Evolutionary conservation across 2,888 invertebrate genomes (phyloP), one percentile per base, ranked within the genome.

Genomic region (Atherix ibis): DNA sequence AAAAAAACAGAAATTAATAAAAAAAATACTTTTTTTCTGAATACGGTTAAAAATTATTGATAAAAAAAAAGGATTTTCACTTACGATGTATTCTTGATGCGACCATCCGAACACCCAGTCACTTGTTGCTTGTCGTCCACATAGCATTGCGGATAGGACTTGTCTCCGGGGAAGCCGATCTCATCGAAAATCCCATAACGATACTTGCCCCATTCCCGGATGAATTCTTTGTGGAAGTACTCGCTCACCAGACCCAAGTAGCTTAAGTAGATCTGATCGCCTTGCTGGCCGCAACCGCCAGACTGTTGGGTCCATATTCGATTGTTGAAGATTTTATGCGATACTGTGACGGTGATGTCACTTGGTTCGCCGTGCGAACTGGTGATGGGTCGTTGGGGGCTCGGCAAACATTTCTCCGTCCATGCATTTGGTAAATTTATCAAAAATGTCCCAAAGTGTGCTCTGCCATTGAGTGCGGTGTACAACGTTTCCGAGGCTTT

Each of bases 181-280:
- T 76, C 76, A 44, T 75, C 74, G 51, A 74, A 76, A 4, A 76
- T 67, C 3, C 76, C 76, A 56, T 74, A 77, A 2, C 75, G 66
- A 47, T 71, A 73, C 56, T 71, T 74, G 4, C 71, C 69, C 65
- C 73, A 76, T 46, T 76, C 70, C 45, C 68, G 68, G 1, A 72
- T 64, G 22, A 76, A 47, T 9, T 64, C 54, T 33, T 67, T 62
- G 22, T 59, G 59, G 51, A 49, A 26, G 31, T 26, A 31, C 4
- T 12, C 27, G n/a, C 4, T 31, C 2, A 18, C 3, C 26, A 69
- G 50, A n/a, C 52, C 47, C 28, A 59, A 56, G 43, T 61, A 62
- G 29, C 63, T 58, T 15, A 70, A 42, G 44, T 65, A 69, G 30
- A 74, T 67, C 49, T 69, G 71, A 46, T 71, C 69, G 0, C 73